Conservation (phyloP, 2,797 vertebrate genomes). For the Myotis myotis region DNA sequence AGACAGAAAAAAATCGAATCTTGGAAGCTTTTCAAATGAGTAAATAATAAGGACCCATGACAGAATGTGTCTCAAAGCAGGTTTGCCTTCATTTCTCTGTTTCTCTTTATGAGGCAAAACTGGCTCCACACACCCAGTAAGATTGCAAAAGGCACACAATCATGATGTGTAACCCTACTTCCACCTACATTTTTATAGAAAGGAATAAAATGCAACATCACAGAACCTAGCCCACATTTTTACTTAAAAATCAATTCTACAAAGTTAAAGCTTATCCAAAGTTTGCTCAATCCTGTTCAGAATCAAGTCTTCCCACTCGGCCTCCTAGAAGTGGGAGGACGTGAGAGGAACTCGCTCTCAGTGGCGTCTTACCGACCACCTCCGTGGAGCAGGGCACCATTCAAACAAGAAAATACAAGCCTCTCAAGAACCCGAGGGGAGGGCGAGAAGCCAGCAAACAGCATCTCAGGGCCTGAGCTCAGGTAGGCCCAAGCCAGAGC, state of each 20-base stretch:
- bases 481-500: slow-evolving; percentile 63
- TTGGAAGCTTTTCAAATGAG: background rate
- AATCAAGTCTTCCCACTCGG: background rate
- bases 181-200: background rate
- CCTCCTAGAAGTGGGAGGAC: background rate
- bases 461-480: slow-evolving; percentile 64
- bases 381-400: background rate
- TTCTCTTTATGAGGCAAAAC: slow-evolving; percentile 26
- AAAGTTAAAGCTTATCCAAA: background rate
- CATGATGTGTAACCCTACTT: slow-evolving; percentile 10
- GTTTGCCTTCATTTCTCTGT: slow-evolving; percentile 21
- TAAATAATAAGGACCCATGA: background rate
- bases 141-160: slow-evolving; percentile 31
- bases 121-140: background rate
- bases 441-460: slow-evolving; percentile 75
- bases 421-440: slow-evolving; percentile 68
- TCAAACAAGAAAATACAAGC: slow-evolving; percentile 21
- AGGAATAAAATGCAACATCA: background rate
- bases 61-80: background rate
- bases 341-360: background rate
- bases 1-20: background rate
- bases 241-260: background rate
- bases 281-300: background rate
- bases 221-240: background rate
- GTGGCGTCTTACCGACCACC: background rate